Evolutionary conservation across 2,113 vertebrate genomes (phyloP).

Genomic region (Tyto alba): DNA sequence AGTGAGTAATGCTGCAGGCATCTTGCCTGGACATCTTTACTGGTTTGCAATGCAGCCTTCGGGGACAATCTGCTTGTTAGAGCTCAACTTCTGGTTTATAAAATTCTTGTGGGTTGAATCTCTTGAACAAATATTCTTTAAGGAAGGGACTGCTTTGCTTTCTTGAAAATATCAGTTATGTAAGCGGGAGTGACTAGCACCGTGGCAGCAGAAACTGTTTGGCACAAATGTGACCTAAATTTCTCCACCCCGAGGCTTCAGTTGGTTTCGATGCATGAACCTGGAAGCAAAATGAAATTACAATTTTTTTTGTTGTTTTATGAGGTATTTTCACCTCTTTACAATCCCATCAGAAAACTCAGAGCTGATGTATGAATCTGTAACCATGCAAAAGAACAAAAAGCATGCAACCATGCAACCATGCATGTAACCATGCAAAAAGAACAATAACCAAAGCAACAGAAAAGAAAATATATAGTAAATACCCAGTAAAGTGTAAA

Average conservation of each 20-base stretch:
- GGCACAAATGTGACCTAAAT: constrained; percentile 47
- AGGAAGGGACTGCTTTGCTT: background rate
- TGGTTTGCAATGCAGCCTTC: background rate
- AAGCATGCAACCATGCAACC: too few relatives aligned
- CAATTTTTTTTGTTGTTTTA: background rate
- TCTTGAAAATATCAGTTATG: constrained; percentile 33
- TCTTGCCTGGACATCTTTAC: background rate
- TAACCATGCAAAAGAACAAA: background rate
- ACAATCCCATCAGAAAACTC: background rate
- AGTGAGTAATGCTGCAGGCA: background rate
- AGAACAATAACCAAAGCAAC: background rate
- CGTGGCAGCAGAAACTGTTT: constrained; percentile 11
- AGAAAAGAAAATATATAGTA: background rate
- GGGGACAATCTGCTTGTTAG: background rate
- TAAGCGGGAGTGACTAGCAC: background rate
- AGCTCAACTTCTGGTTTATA: background rate
- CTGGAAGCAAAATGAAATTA: background rate
- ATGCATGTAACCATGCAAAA: background rate
- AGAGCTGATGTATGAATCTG: background rate
- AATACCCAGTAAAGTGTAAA: background rate
- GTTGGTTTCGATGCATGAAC: background rate
- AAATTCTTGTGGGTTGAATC: background rate
- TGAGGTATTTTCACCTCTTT: background rate
- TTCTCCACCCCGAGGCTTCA: constrained; percentile 15
- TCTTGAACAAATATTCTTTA: background rate